Conservation (phyloP, 2,113 vertebrate genomes). For the Tonatia bakeri region DNA sequence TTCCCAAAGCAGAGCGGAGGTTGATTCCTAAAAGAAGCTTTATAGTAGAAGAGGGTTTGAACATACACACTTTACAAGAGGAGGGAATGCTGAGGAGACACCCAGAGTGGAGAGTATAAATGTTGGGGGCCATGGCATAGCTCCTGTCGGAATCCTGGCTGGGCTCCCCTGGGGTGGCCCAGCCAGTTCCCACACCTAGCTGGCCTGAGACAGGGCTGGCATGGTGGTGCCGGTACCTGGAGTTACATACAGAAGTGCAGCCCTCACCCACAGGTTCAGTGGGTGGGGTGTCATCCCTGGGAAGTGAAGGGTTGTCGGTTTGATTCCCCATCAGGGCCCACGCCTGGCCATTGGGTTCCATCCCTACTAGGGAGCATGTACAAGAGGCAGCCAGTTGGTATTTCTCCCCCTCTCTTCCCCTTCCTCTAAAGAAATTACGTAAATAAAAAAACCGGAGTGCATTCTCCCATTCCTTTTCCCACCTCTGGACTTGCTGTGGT, state of each 20-base stretch:
- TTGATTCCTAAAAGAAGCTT: neutral
- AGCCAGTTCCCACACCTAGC: no score
- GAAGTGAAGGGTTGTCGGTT: no score
- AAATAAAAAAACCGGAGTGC: no score
- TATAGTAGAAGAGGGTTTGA: neutral
- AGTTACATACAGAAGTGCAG: neutral
- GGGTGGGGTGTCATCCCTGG: no score
- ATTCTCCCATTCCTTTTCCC: neutral
- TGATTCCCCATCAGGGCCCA: no score
- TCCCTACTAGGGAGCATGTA: no score
- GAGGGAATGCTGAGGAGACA: neutral
- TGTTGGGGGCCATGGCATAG: fast-evolving
- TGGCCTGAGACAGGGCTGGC: neutral
- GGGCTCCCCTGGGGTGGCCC: neutral
- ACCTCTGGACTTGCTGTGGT: neutral
- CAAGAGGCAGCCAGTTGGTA: no score
- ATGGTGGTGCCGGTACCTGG: fast-evolving
- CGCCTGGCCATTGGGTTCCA: no score
- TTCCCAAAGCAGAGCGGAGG: neutral
- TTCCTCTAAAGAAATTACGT: no score
- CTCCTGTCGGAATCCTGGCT: neutral
- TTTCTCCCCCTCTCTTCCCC: no score
- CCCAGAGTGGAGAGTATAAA: neutral
- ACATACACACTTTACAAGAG: neutral
- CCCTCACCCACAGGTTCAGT: no score